These are phyloP conservation scores for Semotilus atromaculatus DNA, from an alignment of 2,797 vertebrate species.

Conservation along the genomic window DNA sequence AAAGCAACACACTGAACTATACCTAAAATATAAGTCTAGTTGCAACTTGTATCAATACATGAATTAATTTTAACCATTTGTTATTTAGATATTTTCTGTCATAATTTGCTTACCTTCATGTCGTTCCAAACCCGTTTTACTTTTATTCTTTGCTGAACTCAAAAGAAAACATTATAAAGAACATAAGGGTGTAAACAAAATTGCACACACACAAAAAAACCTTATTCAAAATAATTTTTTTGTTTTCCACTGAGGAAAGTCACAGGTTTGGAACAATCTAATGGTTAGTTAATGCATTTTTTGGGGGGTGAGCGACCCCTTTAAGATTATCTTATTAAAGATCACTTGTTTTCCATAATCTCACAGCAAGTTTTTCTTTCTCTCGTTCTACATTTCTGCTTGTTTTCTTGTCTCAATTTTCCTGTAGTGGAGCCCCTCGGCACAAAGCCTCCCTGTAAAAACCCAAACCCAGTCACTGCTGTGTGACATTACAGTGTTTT, in stretches of 20 bases:
- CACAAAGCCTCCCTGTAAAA: slow-evolving; percentile 45
- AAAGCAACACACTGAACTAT: not conserved
- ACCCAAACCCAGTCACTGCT: slow-evolving; percentile 7
- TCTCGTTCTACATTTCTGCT: not conserved
- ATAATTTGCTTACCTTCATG: not conserved
- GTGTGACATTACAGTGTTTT: slow-evolving; percentile 49
- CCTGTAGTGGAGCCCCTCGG: not conserved
- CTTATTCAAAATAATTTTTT: no score
- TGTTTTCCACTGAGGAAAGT: not conserved
- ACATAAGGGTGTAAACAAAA: no score
- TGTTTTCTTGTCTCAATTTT: slow-evolving; percentile 24
- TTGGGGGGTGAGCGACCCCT: not conserved
- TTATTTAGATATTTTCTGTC: not conserved
- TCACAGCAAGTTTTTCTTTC: not conserved
- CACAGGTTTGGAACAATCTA: not conserved
- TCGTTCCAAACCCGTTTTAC: not conserved
- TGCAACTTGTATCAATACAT: not conserved
- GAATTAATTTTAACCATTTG: not conserved
- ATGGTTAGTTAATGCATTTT: not conserved
- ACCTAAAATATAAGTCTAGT: not conserved
- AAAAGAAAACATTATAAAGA: not conserved
- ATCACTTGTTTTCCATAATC: not conserved
- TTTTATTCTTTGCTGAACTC: not conserved
- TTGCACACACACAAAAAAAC: no score
- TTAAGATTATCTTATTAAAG: not conserved